Evolutionary conservation across 2,113 vertebrate genomes (phyloP), one percentile per base, ranked within the genome.

Genomic region (Salvelinus sp.): DNA sequence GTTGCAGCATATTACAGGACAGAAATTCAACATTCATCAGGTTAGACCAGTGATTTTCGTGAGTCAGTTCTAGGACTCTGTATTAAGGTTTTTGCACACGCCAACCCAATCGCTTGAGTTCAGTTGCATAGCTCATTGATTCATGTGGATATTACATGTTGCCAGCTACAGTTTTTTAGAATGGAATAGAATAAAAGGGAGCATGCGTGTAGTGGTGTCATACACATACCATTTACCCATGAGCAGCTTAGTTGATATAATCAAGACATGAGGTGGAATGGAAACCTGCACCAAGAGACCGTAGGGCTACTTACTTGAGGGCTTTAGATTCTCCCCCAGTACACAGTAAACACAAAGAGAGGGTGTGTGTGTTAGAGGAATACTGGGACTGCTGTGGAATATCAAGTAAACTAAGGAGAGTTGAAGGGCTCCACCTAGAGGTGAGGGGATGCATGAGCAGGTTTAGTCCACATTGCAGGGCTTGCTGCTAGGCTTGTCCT

Each of bases 391-490:
- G 27, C 33, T 71, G 73, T 50, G 75, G 75, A 7, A 30, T 70
- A 18, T 77, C 12, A 25, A 71, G 78, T 74, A 73, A 73, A 73
- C 57, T 44, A 44, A 44, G 38, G 9, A 67, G 62, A 27, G 87
- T 84, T 54, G 88, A 77, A 80, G 70, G n/a, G 67, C 20, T 27
- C 30, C 18, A 10, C 18, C 28, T 69, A 72, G 84, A 83, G 82
- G 79, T 82, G 73, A 27, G 78, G 76, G 79, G 79, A 33, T 30
- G 38, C 2, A 68, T 64, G 54, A 68, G 77, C 74, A 62, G 22
- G n/a, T 62, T 95, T 87, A 96, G 91, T 95, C 94, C 28, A 92
- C 89, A 76, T 94, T 90, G 69, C 94, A 94, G 87, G 95, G 93
- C 87, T 95, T 92, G 71, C 93, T 94, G 78, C 92, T 91, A 4